Base-by-base conservation (phyloP, 2,113 vertebrate species). In the Myanophis thanlyinensis region DNA sequence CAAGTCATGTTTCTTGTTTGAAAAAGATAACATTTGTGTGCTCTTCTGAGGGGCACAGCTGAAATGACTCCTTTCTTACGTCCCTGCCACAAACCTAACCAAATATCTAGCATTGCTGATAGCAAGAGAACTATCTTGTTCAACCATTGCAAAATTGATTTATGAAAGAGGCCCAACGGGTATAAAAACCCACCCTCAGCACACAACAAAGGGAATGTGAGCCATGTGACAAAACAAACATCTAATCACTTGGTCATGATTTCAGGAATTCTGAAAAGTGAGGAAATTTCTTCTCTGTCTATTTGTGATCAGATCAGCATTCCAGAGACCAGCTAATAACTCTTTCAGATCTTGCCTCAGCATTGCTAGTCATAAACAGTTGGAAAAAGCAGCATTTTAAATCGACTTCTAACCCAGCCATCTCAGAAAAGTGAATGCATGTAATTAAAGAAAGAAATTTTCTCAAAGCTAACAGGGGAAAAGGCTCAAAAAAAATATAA, bases 1-100 rank as follows among this genome's bases (percentile, higher is more conserved):
- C 94, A 94, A 94, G 12, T 88, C 10, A 20, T 88, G 52, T 44
- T 96, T 93, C 89, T 93, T 96, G 88, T 95, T 96, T 97, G 91
- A 93, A 95, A 95, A 96, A 95, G 94, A 95, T 97, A 95, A 96
- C 40, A 67, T 91, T 89, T 0, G 22, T 93, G 67, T 92, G 85
- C 89, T 85, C 90, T 56, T 93, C 91, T 91, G 91, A 94, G 53
- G 93, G 3, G 44, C 62, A 95, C 90, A 23, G 89, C 91, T 56
- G 91, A 27, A 95, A 95, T 84, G 93, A 93, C 85, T 91, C 13
- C 94, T 59, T 0, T 0, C 22, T 47, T 94, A 35, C 93, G 44
- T 89, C 90, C 91, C 86, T 18, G 85, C 89, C 91, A 95, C 94
- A 96, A 95, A 96, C 2, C 93, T 80, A 80, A 3, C 67, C 67